Evolutionary conservation across 2,797 vertebrate species (phyloP).

Genomic region (Melanotaenia maccullochi): DNA sequence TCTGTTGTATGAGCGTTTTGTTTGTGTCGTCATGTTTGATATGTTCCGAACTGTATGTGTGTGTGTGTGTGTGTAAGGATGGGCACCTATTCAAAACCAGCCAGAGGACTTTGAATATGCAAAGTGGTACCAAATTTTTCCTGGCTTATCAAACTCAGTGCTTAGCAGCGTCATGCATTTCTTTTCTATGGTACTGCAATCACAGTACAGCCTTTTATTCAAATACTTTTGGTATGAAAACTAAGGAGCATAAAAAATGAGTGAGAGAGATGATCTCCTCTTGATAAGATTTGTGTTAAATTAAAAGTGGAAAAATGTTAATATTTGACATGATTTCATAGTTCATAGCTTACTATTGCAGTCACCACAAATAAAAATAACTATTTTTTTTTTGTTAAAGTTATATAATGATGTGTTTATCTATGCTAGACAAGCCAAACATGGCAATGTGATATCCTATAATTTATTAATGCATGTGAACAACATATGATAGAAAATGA

Average conservation of each 20-base stretch:
- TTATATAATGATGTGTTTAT: neutral
- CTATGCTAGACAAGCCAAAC: neutral
- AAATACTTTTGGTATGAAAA: slow-evolving; percentile 41
- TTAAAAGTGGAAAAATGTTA: slow-evolving; percentile 20
- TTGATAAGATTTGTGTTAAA: slow-evolving; percentile 48
- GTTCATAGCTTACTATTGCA: neutral
- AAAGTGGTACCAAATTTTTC: slow-evolving; percentile 63
- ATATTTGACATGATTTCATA: slow-evolving; percentile 12
- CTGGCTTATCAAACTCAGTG: slow-evolving; percentile 50
- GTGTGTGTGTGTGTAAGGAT: slow-evolving; percentile 12
- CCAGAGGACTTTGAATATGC: slow-evolving; percentile 65
- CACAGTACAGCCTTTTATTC: slow-evolving; percentile 22
- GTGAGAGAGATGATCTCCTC: slow-evolving; percentile 22
- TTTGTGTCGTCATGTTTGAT: slow-evolving; percentile 31
- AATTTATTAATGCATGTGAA: slow-evolving; percentile 10
- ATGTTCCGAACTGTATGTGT: slow-evolving; percentile 7
- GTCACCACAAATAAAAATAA: neutral
- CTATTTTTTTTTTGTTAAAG: neutral
- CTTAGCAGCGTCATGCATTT: slow-evolving; percentile 27
- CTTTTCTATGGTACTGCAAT: slow-evolving; percentile 25
- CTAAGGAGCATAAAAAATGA: slow-evolving; percentile 11
- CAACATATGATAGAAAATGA: neutral
- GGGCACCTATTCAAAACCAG: slow-evolving; percentile 50
- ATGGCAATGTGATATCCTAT: neutral
- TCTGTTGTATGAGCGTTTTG: neutral